Evolutionary conservation across 2,797 vertebrate genomes (phyloP), one percentile per base, ranked within the genome.

Genomic region (Mallotus villosus): DNA sequence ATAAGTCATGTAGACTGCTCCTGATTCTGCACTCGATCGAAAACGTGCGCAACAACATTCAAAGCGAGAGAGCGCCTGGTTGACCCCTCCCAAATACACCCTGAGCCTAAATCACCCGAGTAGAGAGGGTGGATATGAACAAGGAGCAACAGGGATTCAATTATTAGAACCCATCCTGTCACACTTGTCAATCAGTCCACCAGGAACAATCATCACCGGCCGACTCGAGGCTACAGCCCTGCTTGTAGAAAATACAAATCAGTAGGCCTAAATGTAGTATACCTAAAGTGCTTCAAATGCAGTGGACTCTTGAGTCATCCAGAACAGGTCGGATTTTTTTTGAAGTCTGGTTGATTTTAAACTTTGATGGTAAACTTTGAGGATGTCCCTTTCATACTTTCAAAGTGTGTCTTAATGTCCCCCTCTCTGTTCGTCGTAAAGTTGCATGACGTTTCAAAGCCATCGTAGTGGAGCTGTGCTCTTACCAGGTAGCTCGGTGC

Each of bases 331-430:
- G 19, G 19, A 53, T 4, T 55, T 55, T 17, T n/a, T 55, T 3
- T n/a, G n/a, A 55, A 55, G 19, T 65, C 21, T 46, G n/a, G 41
- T 65, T 65, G 63, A 65, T 49, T 21, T 29, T 29, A 29, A 29
- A 29, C 27, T 49, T 61, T 65, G 22, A 67, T 27, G 12, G 1
- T 24, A 8, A 22, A 25, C 64, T 67, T 67, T 46, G 57, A 62
- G 83, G 9, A 77, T 46, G 78, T 82, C 84, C 73, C 67, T 81
- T 60, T 78, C 22, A 67, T 74, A 25, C 60, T 64, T 80, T 85
- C 67, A 85, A 80, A 84, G 78, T n/a, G 0, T 0, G 57, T 78
- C 81, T 84, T 37, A 81, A 34, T 29, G 78, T 67, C 66, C 5
- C 61, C 60, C 70, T 46, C 41, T 79, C 71, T 78, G 37, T 64